phyloP scores from a whole-genome alignment of 2,113 vertebrate species.

The Labeo catla region DNA sequence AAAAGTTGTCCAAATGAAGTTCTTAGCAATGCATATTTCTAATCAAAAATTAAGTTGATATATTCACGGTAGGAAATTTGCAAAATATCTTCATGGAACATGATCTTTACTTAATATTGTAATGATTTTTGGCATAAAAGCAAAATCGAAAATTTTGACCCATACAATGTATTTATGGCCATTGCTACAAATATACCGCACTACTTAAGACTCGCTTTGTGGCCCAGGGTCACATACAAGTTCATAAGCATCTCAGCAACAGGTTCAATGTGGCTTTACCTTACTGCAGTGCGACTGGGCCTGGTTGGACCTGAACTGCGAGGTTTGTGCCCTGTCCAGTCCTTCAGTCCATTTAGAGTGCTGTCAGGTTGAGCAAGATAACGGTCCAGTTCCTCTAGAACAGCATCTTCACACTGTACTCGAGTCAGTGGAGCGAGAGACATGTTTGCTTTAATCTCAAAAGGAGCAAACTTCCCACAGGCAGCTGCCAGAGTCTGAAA shows the following conservation, averaged over 20 bases:
- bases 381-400: conserved; percentile 81
- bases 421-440: conserved; percentile 85
- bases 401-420: conserved; percentile 77
- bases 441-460: conserved; percentile 97
- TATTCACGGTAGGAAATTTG: no score
- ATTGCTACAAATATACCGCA: no score
- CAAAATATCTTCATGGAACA: no score
- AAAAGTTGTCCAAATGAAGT: no score
- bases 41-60: no score
- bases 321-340: conserved; percentile 80
- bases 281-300: conserved; percentile 46
- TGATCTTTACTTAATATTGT: no score
- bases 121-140: no score
- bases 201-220: no score
- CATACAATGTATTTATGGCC: no score
- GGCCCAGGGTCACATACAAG: no score
- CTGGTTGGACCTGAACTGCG: conserved; percentile 80
- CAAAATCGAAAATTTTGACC: no score
- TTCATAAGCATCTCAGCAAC: background rate
- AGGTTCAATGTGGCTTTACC: conserved; percentile 59
- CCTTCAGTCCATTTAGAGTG: conserved; percentile 74
- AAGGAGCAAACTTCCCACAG: conserved; percentile 97
- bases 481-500: conserved; percentile 89
- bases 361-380: conserved; percentile 75
- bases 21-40: no score